These are phyloP conservation scores for Rhodophaea formosa DNA, from an alignment of 2,888 invertebrate species.

Conservation along the genomic window DNA sequence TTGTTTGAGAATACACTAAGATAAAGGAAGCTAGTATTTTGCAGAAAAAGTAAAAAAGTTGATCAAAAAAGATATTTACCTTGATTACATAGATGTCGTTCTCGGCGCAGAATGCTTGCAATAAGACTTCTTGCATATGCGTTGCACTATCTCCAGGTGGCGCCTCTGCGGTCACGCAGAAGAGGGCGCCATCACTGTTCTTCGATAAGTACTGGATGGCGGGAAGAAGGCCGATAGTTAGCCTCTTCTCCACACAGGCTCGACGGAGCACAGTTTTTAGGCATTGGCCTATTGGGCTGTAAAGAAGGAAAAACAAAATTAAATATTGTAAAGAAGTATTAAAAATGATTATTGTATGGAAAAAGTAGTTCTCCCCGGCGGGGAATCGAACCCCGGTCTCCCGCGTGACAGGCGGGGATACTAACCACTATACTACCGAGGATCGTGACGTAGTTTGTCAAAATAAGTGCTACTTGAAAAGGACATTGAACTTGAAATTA, in stretches of 20 bases:
- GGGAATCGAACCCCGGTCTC: slow-evolving; percentile 83
- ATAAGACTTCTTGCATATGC: slow-evolving; percentile 88
- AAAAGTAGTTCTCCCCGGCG: slow-evolving; percentile 60
- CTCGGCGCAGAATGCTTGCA: slow-evolving; percentile 90
- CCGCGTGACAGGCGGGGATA: slow-evolving; percentile 82
- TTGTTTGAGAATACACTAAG: too few relatives aligned
- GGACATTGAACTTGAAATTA: slow-evolving; percentile 10
- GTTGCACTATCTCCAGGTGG: slow-evolving; percentile 86
- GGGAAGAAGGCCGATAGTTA: slow-evolving; percentile 84
- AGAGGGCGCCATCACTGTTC: slow-evolving; percentile 82
- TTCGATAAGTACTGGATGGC: slow-evolving; percentile 82
- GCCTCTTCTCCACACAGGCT: slow-evolving; percentile 78
- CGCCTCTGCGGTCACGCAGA: slow-evolving; percentile 86
- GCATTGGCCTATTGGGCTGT: slow-evolving; percentile 73
- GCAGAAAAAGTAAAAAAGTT: neutral
- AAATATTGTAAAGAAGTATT: neutral
- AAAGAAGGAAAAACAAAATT: slow-evolving; percentile 42
- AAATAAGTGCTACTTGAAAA: slow-evolving; percentile 4
- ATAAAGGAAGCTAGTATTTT: too few relatives aligned
- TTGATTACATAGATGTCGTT: slow-evolving; percentile 89
- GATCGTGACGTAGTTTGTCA: neutral
- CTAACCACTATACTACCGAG: slow-evolving; percentile 81
- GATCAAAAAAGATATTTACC: slow-evolving; percentile 59
- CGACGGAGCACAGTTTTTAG: slow-evolving; percentile 78
- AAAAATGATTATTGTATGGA: too few relatives aligned